Base-by-base conservation (phyloP, 2,797 vertebrate species). In the Onychomys torridus region DNA sequence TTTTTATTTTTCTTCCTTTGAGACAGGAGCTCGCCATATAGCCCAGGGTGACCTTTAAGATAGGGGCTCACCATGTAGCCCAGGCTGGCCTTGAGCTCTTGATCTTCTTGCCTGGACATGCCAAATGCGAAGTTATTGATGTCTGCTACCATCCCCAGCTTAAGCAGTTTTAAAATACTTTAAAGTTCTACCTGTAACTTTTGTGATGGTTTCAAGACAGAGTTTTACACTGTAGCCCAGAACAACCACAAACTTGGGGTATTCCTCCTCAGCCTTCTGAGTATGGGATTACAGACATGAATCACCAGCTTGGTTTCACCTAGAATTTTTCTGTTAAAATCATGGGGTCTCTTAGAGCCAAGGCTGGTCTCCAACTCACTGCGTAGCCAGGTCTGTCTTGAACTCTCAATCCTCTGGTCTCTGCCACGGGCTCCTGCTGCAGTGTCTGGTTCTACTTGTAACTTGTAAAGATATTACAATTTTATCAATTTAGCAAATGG, bases 401-500 rank as follows among this genome's bases (percentile, higher is more conserved):
- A 84, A 84, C 16, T 23, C 43, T 1, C 19, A 49, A n/a, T 32
- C 32, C 43, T 85, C 43, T 49, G 4, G 13, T 40, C 25, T 73
- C 25, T 27, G 16, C 16, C 57, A 57, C 25, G 29, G 85, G 43
- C 67, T 57, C 49, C 49, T 59, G 86, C 21, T 59, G 29, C 71
- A 29, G 13, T 59, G 19, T 23, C 40, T 61, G 32, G 5, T 40
- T 46, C 57, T 25, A 77, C 21, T 46, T 93, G 10, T 76, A 89
- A 49, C 55, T 84, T 93, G 76, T 71, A 37, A 95, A 81, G 90
- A 61, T 77, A 12, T 84, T 81, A 73, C n/a, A n/a, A n/a, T 77
- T 37, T 83, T 55, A 29, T 84, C 21, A 25, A 49, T 17, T 85
- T 86, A 86, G 40, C 55, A 86, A 90, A 76, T 55, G 89, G 63